Evolutionary conservation across 2,797 vertebrate species (phyloP).

Genomic region (Rhynchonycteris naso): DNA sequence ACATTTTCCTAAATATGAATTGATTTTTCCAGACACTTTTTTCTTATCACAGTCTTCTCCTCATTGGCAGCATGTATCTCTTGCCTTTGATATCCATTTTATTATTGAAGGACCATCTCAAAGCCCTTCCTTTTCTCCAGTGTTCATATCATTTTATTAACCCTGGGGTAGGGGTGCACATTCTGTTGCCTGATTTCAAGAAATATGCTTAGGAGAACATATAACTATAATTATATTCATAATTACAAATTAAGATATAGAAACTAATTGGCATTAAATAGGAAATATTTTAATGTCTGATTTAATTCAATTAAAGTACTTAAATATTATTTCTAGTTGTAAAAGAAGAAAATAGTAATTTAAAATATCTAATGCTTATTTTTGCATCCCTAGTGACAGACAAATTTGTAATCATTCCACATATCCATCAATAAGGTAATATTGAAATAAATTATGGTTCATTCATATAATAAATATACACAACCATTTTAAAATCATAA

Average conservation of each 20-base stretch:
- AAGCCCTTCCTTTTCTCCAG: neutral
- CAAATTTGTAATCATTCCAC: neutral
- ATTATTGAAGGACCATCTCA: neutral
- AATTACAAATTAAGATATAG: neutral
- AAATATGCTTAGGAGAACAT: neutral
- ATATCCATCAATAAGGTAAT: neutral
- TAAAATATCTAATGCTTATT: neutral
- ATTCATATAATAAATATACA: neutral
- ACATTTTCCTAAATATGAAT: neutral
- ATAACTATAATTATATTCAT: neutral
- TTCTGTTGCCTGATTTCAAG: neutral
- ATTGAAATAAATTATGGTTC: neutral
- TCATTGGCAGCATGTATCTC: neutral
- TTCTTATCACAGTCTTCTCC: neutral
- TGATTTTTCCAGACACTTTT: neutral
- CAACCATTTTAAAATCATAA: neutral
- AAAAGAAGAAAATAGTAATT: conserved; percentile 24
- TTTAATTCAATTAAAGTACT: conserved; percentile 21
- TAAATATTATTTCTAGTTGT: neutral
- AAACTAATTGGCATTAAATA: neutral
- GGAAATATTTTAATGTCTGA: neutral
- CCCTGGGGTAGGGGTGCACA: neutral
- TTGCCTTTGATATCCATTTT: neutral
- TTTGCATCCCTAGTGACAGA: neutral
- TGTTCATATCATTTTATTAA: neutral